A percentile compares a stretch with the other conserved stretches of the same genome.
Evolutionary conservation across 2,113 vertebrate species (phyloP).

Genomic region (Epinephelus moara): DNA sequence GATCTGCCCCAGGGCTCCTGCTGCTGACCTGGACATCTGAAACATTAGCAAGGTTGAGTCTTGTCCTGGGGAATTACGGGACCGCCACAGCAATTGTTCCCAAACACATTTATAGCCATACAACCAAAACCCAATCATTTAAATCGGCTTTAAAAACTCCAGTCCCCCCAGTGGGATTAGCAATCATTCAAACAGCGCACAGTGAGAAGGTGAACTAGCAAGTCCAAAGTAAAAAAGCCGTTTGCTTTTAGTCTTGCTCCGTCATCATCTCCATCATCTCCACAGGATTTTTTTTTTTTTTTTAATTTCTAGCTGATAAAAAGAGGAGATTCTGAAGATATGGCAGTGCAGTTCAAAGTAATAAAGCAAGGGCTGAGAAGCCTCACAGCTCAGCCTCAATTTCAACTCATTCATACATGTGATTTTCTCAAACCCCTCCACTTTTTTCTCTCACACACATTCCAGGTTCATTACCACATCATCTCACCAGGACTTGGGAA

Average conservation of each 20-base stretch:
- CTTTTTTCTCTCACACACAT: conserved; percentile 33
- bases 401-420: conserved; percentile 28
- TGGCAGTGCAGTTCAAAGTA: conserved; percentile 61
- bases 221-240: conserved; percentile 41
- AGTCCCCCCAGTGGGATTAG: conserved; percentile 6
- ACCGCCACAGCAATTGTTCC: conserved; percentile 29
- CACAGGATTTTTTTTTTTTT: conserved; percentile 8
- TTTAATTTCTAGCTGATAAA: conserved; percentile 17
- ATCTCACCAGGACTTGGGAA: conserved; percentile 45
- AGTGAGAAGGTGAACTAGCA: conserved; percentile 8
- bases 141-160: conserved; percentile 33
- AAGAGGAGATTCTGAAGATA: conserved; percentile 31
- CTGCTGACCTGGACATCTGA: conserved; percentile 29
- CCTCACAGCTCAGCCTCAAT: conserved; percentile 40
- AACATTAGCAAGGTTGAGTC: conserved; percentile 48
- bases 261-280: conserved; percentile 4
- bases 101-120: conserved; percentile 42
- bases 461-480: conserved; percentile 46
- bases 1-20: conserved; percentile 42
- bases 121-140: conserved; percentile 34
- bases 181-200: conserved; percentile 21
- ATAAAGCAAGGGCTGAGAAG: conserved; percentile 34
- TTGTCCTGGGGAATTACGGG: conserved; percentile 36
- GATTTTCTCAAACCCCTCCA: not conserved
- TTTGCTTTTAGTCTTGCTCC: conserved; percentile 27